Base-by-base conservation (phyloP, 2,888 invertebrate species). In the Melitaea athalia region DNA sequence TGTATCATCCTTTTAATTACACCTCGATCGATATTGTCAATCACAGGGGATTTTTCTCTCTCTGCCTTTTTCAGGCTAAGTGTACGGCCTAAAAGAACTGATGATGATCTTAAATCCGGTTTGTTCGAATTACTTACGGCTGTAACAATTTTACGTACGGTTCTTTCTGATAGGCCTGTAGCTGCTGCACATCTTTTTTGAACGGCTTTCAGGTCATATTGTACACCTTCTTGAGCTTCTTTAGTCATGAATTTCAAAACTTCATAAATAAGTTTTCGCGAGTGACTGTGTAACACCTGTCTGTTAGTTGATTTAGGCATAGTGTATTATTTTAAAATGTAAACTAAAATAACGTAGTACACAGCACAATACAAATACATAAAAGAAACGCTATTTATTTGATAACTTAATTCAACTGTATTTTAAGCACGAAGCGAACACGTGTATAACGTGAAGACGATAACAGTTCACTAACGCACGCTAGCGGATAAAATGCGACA, bases 201-300 rank as follows among this genome's bases (percentile, higher is more conserved):
- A 12, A 12, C 31, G 17, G 17, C 52, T 31, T 64, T 64, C 24
- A 53, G 42, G 11, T 53, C 31, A 33, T 15, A 42, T 59, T 59
- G 33, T 42, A 59, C n/a, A n/a, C 59, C 42, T 31, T 59, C 59
- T 59, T 59, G 38, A 59, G 59, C 38, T 59, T 59, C 59, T 11
- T 47, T 47, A 14, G 12, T 47, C 45, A 47, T 59, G 42, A 59
- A 59, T 17, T 14, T 59, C 4, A 59, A 47, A 47, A 47, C 59
- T 7, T 59, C 15, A 42, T 59, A 59, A 7, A 59, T 42, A n/a
- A 59, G 38, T 59, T 42, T 42, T 8, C 59, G 59, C 7, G 59
- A n/a, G 42, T 59, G 59, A 47, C 45, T 11, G 11, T 47, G 45
- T 11, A 47, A 47, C 45, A 47, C 14, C 12, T 5, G 14, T 0